Conservation (phyloP, 2,888 invertebrate genomes). For the Noctuana brunneofusca region DNA sequence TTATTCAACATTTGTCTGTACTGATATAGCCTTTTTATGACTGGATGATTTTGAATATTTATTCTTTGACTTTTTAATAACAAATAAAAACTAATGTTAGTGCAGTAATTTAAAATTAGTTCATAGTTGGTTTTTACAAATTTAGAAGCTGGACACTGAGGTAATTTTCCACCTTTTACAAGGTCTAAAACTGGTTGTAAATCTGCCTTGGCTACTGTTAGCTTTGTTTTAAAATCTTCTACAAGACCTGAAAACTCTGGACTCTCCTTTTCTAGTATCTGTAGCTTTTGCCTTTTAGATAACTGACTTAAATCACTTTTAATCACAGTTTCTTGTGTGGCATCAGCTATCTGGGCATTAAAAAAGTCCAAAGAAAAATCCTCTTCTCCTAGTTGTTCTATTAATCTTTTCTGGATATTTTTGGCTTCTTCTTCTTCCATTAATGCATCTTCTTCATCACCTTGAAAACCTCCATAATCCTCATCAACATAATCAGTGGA, state of each 20-base stretch:
- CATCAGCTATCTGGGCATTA: constrained; percentile 60
- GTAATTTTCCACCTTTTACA: constrained; percentile 83
- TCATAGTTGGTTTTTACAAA: constrained; percentile 88
- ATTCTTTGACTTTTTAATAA: constrained; percentile 90
- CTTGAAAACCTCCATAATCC: constrained; percentile 88
- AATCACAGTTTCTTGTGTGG: constrained; percentile 82
- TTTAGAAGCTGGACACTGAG: constrained; percentile 85
- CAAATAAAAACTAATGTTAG: constrained; percentile 93
- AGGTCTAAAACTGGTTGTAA: constrained; percentile 87
- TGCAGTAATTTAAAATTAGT: constrained; percentile 90
- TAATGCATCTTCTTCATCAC: constrained; percentile 87
- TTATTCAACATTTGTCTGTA: constrained; percentile 89
- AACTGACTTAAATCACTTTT: constrained; percentile 90
- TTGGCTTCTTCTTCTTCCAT: constrained; percentile 92
- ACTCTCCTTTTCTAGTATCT: constrained; percentile 91
- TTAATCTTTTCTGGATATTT: constrained; percentile 89
- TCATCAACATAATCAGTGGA: constrained; percentile 94
- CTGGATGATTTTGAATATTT: constrained; percentile 92
- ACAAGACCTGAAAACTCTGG: constrained; percentile 92
- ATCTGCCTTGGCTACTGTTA: constrained; percentile 85
- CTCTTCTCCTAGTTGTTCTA: constrained; percentile 89
- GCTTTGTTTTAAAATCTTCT: constrained; percentile 89
- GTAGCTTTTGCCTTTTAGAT: constrained; percentile 88
- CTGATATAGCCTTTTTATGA: constrained; percentile 92
- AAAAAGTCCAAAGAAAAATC: constrained; percentile 87